Conservation (phyloP, 2,797 vertebrate genomes). For the Anabacerthia variegaticeps region DNA sequence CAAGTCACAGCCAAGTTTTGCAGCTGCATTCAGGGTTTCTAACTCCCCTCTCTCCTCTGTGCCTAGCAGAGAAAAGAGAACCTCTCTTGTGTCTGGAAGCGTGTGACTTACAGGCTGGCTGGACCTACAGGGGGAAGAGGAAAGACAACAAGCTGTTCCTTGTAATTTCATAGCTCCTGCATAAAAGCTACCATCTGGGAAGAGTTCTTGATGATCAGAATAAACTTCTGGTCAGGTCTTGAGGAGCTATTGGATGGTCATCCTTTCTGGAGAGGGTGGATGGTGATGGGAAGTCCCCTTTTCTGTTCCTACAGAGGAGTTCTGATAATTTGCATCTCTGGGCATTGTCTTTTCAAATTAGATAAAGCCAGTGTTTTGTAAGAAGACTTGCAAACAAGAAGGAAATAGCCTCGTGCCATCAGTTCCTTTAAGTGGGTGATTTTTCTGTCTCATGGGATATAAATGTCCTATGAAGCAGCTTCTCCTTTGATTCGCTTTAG, state of each 20-base stretch:
- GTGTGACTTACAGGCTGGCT: not conserved
- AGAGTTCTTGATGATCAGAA: not conserved
- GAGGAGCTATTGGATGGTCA: not conserved
- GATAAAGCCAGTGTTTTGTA: not conserved
- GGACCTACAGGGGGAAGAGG: not conserved
- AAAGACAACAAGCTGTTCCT: not conserved
- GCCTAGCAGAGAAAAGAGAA: not conserved
- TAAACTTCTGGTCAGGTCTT: not conserved
- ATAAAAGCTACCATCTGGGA: not conserved
- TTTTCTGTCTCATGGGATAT: not conserved
- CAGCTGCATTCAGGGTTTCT: not conserved
- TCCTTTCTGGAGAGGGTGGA: not conserved
- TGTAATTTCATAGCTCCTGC: not conserved
- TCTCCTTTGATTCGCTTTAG: not conserved
- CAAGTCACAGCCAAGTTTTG: conserved; percentile 8
- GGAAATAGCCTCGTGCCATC: not conserved
- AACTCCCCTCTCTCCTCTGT: not conserved
- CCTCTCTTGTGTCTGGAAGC: not conserved
- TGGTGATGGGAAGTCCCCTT: not conserved
- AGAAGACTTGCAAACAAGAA: not conserved
- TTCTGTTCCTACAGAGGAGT: not conserved
- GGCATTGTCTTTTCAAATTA: not conserved
- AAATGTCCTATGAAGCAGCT: not conserved
- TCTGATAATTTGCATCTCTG: not conserved
- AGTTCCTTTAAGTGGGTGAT: not conserved